Base-by-base conservation (phyloP, 1,140 invertebrate genomes). In the Euura lappo region DNA sequence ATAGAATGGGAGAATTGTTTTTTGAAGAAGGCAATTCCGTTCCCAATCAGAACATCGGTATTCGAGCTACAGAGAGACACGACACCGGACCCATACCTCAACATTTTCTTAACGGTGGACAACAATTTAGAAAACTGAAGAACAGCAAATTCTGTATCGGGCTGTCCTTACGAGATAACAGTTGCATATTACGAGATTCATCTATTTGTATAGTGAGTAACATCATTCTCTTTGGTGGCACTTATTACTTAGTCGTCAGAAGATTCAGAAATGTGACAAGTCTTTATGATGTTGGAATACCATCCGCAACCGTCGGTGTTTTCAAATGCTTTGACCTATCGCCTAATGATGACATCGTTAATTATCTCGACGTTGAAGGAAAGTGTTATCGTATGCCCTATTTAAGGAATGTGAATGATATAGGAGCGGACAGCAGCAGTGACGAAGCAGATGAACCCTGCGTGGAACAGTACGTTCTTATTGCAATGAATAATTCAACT, bases 141-240 rank as follows among this genome's bases (percentile, higher is more conserved):
- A 67, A 68, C 13, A 66, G 3, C 11, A 11, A 42, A 44, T 44
- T 42, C 66, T 66, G 28, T 11, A 46, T 46, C 2, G n/a, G n/a
- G n/a, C n/a, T n/a, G n/a, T 45, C 6, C 47, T 28, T 72, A 8
- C 69, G 60, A n/a, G 69, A 78, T 68, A 72, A 72, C 66, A 73
- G 73, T 47, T 72, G 71, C 8, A 69, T 78, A 43, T 46, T 73
- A 7, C 51, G 74, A 1, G 73, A 73, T 74, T 72, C 46, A 1
- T 43, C 28, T 3, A 74, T 78, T 69, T 75, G 73, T 69, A n/a
- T 76, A 45, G 45, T 78, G 13, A 28, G 47, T 45, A 78, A 76
- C 71, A 75, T 78, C 44, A 6, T 74, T 47, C 7, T 74, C 3
- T 6, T 28, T n/a, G n/a, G 65, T 2, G 43, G 44, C 8, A 47